These are phyloP conservation scores for Poliocrania exsul DNA, from an alignment of 2,797 vertebrate species.

Conservation along the genomic window DNA sequence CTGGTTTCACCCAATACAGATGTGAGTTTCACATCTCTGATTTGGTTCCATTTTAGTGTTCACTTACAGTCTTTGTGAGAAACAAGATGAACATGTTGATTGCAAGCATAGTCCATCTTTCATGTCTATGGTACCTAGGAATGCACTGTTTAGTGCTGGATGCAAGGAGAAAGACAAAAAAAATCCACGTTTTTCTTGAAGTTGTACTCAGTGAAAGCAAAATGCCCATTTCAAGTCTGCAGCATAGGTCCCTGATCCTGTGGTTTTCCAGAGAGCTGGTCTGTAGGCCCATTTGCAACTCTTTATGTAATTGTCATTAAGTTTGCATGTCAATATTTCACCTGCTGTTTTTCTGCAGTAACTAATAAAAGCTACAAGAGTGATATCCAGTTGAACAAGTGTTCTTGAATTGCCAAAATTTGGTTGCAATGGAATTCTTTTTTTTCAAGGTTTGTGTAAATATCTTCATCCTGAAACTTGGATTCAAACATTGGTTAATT, in stretches of 20 bases:
- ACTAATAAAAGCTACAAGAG: background rate
- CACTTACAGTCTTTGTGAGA: background rate
- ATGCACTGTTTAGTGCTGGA: background rate
- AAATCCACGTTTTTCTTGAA: background rate
- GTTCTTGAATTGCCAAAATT: background rate
- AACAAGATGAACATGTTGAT: background rate
- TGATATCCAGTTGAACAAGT: background rate
- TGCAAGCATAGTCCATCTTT: background rate
- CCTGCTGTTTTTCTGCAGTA: background rate
- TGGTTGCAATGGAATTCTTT: background rate
- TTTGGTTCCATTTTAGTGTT: background rate
- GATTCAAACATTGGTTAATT: background rate
- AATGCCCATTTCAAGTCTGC: background rate
- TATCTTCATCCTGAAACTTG: background rate
- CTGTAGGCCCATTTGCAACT: background rate
- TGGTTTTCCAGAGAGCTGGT: background rate
- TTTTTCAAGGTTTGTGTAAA: background rate
- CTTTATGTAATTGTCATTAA: background rate
- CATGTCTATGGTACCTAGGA: background rate
- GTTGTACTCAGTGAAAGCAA: background rate
- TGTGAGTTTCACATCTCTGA: background rate
- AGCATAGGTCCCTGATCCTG: background rate
- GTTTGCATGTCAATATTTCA: background rate
- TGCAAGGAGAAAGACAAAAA: background rate
- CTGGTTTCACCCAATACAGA: conserved; percentile 6